Evolutionary conservation across 1,140 invertebrate species (phyloP), one percentile per base, ranked within the genome.

Genomic region (Micrasema minimum): DNA sequence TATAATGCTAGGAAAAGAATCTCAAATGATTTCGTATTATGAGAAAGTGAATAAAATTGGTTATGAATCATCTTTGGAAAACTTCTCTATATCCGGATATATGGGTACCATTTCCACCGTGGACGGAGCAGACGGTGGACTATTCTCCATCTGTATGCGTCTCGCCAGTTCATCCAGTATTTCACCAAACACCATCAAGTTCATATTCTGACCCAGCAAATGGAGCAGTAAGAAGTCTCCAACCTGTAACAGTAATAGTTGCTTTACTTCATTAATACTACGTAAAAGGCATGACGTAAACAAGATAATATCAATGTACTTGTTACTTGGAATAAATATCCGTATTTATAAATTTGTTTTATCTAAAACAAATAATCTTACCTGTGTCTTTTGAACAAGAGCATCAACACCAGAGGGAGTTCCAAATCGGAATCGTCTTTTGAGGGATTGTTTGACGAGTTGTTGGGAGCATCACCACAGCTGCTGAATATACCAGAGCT

Each of bases 151-250:
- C 65, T 91, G 90, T 22, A 92, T 80, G 53, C 87, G 85, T 73
- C 88, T 86, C 6, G 85, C 85, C 43, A 90, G 79, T 73, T 89
- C 84, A 65, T 87, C 85, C 74, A 95, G 77, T 64, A 94, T 87
- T 76, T 94, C 92, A 37, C 88, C 89, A 80, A 93, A 94, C 18
- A 90, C 85, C 83, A 91, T 87, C 76, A 92, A 85, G 77, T 92
- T 94, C 83, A 95, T 88, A 79, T 96, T 96, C 79, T 95, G 93
- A 23, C 92, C 92, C 9, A 96, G 81, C 37, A 95, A 81, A 77
- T 94, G 92, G 35, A 96, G 81, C 50, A 96, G 81, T 45, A 95
- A 85, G 81, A 94, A 96, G 78, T 96, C 93, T 23, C 93, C 93
- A 74, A 95, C 90, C 90, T 93, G 79, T 43, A 83, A 82, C 26